Evolutionary conservation across 1,140 invertebrate genomes (phyloP), one percentile per base, ranked within the genome.

Genomic region (Bicyclus anynana): DNA sequence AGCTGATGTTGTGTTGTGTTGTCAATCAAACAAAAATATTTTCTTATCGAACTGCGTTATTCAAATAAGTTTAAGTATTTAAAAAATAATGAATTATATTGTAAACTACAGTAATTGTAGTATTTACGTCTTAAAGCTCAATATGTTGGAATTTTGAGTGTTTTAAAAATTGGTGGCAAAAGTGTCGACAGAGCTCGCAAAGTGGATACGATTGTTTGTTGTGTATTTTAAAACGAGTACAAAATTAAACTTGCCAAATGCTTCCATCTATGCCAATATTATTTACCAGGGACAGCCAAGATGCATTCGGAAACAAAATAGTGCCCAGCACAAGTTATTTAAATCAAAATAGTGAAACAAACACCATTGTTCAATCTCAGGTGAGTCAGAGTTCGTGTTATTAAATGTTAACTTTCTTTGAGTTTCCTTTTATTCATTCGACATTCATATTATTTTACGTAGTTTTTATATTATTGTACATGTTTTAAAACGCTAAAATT

Each of bases 261-360:
- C 79, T 92, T 66, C 89, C 89, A 66, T 90, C 86, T 65, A 90
- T 91, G 87, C 90, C 90, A 46, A 80, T 86, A 54, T 73, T 90
- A 63, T 80, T 81, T 59, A 76, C 82, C 26, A 85, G 87, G 67
- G 82, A 83, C 13, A 83, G 80, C 73, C 74, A 81, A 60, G 84
- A 87, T 77, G 81, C 70, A 46, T 83, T 84, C 59, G 82, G 77
- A 20, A 86, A 81, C 67, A 89, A 79, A 79, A 80, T 80, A 65
- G 78, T 69, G 42, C 72, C 78, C 42, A 77, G 74, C 60, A 85
- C 73, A 23, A 87, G 72, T 69, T 74, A 79, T 66, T 80, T 72
- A 50, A 77, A 52, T 51, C 70, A 74, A 66, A 78, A 77, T 75
- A 65, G 58, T 53, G 26, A 62, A 53, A 23, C 65, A 59, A 72